Conservation (phyloP, 2,113 vertebrate species). For the Osmerus mordax region DNA sequence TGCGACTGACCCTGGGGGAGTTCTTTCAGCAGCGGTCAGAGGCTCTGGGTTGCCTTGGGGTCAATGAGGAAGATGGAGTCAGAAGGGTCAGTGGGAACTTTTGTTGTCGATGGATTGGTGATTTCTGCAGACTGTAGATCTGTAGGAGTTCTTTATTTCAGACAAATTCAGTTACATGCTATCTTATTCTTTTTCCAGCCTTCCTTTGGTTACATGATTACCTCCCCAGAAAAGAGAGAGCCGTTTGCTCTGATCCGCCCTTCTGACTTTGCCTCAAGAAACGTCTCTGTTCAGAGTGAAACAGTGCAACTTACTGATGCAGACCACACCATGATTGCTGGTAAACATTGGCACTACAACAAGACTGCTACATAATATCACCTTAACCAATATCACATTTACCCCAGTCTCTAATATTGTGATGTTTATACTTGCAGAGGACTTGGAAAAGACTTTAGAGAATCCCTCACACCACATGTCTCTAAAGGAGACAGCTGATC, state of each 20-base stretch:
- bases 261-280: slow-evolving; percentile 64
- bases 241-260: slow-evolving; percentile 83
- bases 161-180: background rate
- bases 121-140: too few species aligned
- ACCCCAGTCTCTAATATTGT: background rate
- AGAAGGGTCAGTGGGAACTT: slow-evolving; percentile 80
- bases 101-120: too few species aligned
- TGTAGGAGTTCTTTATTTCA: background rate
- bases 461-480: slow-evolving; percentile 51
- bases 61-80: slow-evolving; percentile 59
- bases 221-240: slow-evolving; percentile 86
- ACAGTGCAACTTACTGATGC: slow-evolving; percentile 56
- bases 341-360: slow-evolving; percentile 47
- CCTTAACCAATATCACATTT: background rate
- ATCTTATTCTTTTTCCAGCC: slow-evolving; percentile 69
- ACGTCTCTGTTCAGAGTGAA: slow-evolving; percentile 52
- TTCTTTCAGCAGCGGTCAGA: slow-evolving; percentile 93
- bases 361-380: background rate
- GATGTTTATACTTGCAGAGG: slow-evolving; percentile 58
- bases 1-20: slow-evolving; percentile 87
- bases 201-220: slow-evolving; percentile 94
- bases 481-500: slow-evolving; percentile 40
- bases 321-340: slow-evolving; percentile 73
- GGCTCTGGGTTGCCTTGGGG: slow-evolving; percentile 89
- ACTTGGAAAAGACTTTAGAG: slow-evolving; percentile 68